Conservation (phyloP, 2,888 invertebrate species). For the Polydrusus tereticollis region DNA sequence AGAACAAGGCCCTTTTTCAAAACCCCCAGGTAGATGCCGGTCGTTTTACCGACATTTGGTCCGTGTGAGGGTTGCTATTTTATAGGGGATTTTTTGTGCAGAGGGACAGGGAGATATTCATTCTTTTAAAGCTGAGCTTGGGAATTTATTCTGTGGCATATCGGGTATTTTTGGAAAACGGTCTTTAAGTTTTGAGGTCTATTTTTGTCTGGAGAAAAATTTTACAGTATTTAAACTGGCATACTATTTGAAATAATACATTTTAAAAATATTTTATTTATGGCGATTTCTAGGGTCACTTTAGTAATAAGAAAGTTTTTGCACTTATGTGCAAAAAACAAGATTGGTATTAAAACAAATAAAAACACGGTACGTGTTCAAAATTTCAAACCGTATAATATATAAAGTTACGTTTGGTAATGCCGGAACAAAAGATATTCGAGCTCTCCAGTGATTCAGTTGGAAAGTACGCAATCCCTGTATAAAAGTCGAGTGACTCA, state of each 20-base stretch:
- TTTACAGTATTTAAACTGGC: no score
- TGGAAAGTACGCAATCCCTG: constrained; percentile 22
- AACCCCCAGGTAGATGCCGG: constrained; percentile 30
- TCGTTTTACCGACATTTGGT: constrained; percentile 32
- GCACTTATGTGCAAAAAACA: not conserved
- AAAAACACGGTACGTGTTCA: constrained; percentile 3
- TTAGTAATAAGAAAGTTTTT: not conserved
- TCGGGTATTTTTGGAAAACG: not conserved
- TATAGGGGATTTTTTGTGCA: constrained; percentile 27
- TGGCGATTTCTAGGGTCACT: not conserved
- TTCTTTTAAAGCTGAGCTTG: constrained; percentile 15
- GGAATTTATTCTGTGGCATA: constrained; percentile 23
- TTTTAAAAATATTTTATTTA: no score
- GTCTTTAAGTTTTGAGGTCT: not conserved
- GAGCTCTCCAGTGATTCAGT: constrained; percentile 21
- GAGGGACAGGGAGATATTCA: constrained; percentile 11
- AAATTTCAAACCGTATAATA: not conserved
- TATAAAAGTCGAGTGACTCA: constrained; percentile 28
- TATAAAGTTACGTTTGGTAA: constrained; percentile 23
- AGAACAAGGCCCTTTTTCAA: constrained; percentile 30
- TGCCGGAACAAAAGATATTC: constrained; percentile 22
- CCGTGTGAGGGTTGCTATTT: constrained; percentile 27
- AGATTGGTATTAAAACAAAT: not conserved
- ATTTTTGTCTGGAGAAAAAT: not conserved
- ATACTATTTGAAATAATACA: no score